Evolutionary conservation across 2,113 vertebrate species (phyloP).

Genomic region (Synodontis membranacea): DNA sequence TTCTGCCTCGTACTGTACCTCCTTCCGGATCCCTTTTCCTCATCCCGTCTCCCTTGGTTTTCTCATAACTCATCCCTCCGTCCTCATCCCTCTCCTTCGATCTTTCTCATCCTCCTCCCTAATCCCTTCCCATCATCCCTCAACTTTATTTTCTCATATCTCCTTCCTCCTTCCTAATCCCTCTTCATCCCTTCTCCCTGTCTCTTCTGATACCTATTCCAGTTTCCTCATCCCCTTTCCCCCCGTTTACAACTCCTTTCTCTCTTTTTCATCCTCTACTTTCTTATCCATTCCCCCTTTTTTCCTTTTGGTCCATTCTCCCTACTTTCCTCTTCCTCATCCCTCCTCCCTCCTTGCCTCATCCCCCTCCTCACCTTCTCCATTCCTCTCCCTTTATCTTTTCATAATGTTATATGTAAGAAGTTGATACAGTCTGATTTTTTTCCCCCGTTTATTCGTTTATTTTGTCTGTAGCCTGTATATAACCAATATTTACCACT

Average conservation of each 20-base stretch:
- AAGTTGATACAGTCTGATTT: neutral
- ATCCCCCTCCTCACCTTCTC: neutral
- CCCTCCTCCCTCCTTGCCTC: neutral
- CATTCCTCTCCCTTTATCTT: neutral
- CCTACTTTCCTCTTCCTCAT: neutral
- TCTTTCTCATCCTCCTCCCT: neutral
- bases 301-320: no score
- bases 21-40: no score
- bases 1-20: no score
- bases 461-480: neutral
- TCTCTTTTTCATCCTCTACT: neutral
- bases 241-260: neutral
- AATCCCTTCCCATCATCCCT: neutral
- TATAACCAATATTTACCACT: no score
- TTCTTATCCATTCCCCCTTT: no score
- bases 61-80: neutral
- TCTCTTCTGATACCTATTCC: no score
- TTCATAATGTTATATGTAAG: conserved; percentile 9
- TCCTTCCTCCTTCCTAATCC: neutral
- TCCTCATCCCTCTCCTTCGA: neutral
- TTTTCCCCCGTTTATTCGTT: no score
- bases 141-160: neutral
- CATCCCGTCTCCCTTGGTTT: neutral
- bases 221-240: no score
- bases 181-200: neutral